Evolutionary conservation across 2,113 vertebrate species (phyloP).

Genomic region (Melozone crissalis): DNA sequence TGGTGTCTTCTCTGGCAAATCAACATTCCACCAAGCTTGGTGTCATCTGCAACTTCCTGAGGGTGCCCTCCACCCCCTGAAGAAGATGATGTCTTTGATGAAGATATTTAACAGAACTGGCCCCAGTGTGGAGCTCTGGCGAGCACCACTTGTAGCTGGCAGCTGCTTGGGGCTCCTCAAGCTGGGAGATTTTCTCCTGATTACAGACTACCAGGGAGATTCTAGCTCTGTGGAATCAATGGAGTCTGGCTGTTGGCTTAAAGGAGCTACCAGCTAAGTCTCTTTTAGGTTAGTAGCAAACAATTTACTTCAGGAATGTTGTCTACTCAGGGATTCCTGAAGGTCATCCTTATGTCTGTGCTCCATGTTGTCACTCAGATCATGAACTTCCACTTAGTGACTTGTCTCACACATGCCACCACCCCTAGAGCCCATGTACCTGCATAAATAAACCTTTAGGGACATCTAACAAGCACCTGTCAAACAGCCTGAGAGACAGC

Average conservation of each 20-base stretch:
- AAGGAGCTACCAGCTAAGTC: background rate
- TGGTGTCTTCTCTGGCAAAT: background rate
- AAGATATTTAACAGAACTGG: background rate
- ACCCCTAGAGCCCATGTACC: background rate
- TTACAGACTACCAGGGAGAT: background rate
- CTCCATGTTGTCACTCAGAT: background rate
- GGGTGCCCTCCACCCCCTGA: background rate
- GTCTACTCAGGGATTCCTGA: background rate
- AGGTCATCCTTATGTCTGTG: background rate
- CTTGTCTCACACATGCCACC: background rate
- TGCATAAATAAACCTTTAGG: background rate
- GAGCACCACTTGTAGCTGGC: background rate
- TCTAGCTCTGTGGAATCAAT: background rate
- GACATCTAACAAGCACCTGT: background rate
- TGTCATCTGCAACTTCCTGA: background rate
- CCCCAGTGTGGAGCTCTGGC: background rate
- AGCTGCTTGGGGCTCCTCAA: background rate
- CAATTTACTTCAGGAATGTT: background rate
- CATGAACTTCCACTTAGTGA: background rate
- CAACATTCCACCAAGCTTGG: background rate
- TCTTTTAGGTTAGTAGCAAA: background rate
- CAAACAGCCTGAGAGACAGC: background rate
- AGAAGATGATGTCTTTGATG: background rate
- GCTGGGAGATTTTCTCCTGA: background rate
- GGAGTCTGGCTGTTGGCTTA: background rate